Evolutionary conservation across 2,113 vertebrate species (phyloP).

Genomic region (Chitala chitala): DNA sequence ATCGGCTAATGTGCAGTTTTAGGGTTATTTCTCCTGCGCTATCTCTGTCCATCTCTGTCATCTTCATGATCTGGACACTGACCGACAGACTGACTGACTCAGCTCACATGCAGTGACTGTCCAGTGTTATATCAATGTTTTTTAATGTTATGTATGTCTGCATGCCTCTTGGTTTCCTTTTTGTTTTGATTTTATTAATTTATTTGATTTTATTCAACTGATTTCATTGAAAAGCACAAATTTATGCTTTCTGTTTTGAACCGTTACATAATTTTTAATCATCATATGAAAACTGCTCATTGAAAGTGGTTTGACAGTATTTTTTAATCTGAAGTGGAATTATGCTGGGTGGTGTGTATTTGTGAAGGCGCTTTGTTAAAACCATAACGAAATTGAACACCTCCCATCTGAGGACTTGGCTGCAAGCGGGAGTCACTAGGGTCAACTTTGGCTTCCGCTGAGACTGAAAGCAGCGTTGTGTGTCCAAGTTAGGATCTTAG

Average conservation of each 20-base stretch:
- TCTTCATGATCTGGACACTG: no score
- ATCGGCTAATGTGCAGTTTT: no score
- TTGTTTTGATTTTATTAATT: slow-evolving; percentile 64
- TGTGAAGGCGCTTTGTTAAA: neutral
- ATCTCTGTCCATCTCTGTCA: slow-evolving; percentile 37
- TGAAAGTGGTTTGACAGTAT: neutral
- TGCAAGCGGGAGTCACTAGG: no score
- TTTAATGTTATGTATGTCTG: slow-evolving; percentile 46
- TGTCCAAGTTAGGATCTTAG: no score
- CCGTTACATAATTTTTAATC: slow-evolving; percentile 43
- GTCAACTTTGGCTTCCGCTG: no score
- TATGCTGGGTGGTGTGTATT: neutral
- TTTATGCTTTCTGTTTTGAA: slow-evolving; percentile 47
- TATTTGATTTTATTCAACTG: slow-evolving; percentile 60
- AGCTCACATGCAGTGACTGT: no score
- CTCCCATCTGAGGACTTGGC: no score
- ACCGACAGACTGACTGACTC: no score
- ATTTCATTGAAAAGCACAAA: slow-evolving; percentile 42
- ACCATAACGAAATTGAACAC: no score
- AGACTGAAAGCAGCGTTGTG: no score
- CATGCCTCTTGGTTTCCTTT: slow-evolving; percentile 43
- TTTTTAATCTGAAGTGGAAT: neutral
- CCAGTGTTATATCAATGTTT: neutral
- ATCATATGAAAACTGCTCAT: slow-evolving; percentile 52
- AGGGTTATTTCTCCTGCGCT: neutral